phyloP scores from a whole-genome alignment of 2,797 vertebrate genomes.

The Diceros bicornis region DNA sequence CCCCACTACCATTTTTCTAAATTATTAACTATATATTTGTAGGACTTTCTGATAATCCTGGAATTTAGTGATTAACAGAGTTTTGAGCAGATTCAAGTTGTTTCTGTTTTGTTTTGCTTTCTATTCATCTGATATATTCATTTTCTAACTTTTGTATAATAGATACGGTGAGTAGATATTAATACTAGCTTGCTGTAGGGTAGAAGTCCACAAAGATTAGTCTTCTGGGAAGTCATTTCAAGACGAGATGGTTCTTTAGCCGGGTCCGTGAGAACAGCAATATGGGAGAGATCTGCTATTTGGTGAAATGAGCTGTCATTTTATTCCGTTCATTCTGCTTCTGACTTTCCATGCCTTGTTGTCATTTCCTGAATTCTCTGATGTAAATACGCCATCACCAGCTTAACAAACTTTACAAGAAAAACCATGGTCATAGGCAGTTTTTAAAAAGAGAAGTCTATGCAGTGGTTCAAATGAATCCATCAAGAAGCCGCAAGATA shows the following conservation, averaged over 20 bases:
- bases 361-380: constrained; percentile 22
- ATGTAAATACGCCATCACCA: not conserved
- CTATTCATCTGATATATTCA: not conserved
- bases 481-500: not conserved
- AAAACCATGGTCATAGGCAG: not conserved
- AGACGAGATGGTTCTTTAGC: not conserved
- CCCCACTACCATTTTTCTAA: not conserved
- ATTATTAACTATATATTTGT: not conserved
- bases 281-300: not conserved
- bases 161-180: not conserved
- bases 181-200: not conserved
- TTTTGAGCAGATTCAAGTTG: not conserved
- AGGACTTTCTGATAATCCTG: not conserved
- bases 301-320: not conserved
- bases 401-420: not conserved
- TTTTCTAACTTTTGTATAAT: not conserved
- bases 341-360: not conserved
- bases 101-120: not conserved
- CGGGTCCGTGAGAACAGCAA: not conserved
- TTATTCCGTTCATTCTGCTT: constrained; percentile 1
- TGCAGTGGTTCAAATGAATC: not conserved
- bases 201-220: not conserved
- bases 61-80: not conserved
- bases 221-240: not conserved
- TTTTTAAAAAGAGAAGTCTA: not conserved